Conservation (phyloP, 2,888 invertebrate genomes). For the Ellobium chinense region DNA sequence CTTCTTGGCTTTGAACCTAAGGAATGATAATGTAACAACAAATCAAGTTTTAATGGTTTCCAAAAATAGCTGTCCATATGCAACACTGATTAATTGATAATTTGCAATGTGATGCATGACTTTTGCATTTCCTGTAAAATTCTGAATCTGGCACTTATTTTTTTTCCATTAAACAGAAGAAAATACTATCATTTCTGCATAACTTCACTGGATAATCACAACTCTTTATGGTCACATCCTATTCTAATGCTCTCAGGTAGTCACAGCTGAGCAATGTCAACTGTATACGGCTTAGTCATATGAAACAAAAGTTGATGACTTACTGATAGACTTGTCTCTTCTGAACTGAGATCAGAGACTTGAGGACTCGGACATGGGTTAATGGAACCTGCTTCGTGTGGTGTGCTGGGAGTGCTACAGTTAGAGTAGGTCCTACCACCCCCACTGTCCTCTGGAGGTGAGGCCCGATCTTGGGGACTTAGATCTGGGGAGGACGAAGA, state of each 20-base stretch:
- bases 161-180: no score
- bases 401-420: neutral
- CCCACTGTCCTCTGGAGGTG: neutral
- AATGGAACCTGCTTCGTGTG: neutral
- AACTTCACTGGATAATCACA: no score
- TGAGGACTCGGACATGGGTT: conserved; percentile 4
- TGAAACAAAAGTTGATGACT: neutral
- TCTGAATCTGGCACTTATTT: no score
- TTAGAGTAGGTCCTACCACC: neutral
- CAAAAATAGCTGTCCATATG: no score
- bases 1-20: no score
- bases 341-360: conserved; percentile 12
- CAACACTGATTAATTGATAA: no score
- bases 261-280: neutral
- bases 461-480: neutral
- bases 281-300: neutral
- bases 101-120: no score
- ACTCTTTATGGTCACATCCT: no score
- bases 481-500: neutral
- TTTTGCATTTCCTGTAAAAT: no score
- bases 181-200: no score
- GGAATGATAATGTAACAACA: no score
- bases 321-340: conserved; percentile 13
- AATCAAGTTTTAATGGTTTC: no score
- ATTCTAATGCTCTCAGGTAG: neutral